Evolutionary conservation across 1,140 invertebrate species (phyloP).

Genomic region (Pygmarrhopalites habei): DNA sequence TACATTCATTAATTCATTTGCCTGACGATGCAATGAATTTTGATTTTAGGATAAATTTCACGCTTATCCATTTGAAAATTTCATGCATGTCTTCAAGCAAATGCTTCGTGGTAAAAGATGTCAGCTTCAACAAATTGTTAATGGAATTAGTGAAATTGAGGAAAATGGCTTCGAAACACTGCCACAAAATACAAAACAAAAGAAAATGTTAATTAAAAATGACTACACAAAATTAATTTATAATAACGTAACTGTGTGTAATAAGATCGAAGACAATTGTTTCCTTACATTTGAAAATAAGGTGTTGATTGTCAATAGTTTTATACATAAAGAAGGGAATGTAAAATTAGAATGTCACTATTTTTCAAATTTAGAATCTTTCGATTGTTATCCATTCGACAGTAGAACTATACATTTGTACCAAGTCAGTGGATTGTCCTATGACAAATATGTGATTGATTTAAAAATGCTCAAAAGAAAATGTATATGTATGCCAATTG

Average conservation of each 20-base stretch:
- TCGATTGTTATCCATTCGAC: conserved; percentile 2
- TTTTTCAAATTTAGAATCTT: not conserved
- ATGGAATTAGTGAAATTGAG: conserved; percentile 11
- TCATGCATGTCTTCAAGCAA: conserved; percentile 6
- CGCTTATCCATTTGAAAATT: conserved; percentile 17
- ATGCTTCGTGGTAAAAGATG: not conserved
- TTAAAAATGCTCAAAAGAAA: not conserved
- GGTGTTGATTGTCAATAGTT: not conserved
- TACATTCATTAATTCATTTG: conserved; percentile 14
- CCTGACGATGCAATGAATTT: conserved; percentile 3
- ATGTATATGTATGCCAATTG: not conserved
- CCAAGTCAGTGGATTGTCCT: not conserved
- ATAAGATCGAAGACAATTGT: too few relatives aligned
- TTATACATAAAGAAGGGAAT: not conserved
- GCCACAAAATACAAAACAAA: too few relatives aligned
- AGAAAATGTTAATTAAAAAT: not conserved
- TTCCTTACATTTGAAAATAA: not conserved
- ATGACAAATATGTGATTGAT: not conserved
- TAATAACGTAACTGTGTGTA: too few relatives aligned
- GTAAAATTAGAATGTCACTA: not conserved
- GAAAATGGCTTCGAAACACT: not conserved
- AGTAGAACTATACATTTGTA: not conserved
- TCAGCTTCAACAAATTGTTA: conserved; percentile 22
- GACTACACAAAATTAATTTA: not conserved
- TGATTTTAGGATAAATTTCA: conserved; percentile 2